Percentiles rank a stretch among this genome's conserved stretches.
These are phyloP conservation scores for Sebastiscus albofasciatus DNA, from an alignment of 2,797 vertebrate species.

Conservation along the genomic window DNA sequence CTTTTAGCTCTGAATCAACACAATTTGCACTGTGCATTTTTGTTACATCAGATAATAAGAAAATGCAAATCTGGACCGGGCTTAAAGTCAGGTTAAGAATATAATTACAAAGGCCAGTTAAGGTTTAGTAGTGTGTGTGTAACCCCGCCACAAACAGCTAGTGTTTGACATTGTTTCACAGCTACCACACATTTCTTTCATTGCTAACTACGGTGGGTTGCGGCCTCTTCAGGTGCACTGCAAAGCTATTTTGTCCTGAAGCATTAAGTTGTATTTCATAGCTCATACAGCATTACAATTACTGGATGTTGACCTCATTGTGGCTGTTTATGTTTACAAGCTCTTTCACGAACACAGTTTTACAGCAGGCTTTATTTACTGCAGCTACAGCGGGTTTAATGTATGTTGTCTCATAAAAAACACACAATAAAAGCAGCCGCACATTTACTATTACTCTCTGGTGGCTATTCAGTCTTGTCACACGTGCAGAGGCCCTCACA, in stretches of 20 bases:
- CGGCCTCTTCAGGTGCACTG: slow-evolving; percentile 35
- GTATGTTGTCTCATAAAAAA: slow-evolving; percentile 84
- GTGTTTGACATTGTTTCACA: neutral
- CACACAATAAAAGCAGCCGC: slow-evolving; percentile 77
- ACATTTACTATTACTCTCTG: slow-evolving; percentile 80
- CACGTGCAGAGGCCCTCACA: slow-evolving; percentile 54
- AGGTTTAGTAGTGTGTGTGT: neutral
- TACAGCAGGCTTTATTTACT: slow-evolving; percentile 83
- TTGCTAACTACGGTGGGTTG: neutral
- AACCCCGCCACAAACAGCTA: neutral
- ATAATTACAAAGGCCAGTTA: slow-evolving; percentile 3
- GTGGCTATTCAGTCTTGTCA: slow-evolving; percentile 74
- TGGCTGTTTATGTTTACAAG: slow-evolving; percentile 84
- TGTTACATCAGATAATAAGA: neutral
- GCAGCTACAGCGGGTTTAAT: slow-evolving; percentile 80
- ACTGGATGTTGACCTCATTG: slow-evolving; percentile 80
- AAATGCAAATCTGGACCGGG: neutral
- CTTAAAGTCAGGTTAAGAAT: neutral
- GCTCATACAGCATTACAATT: slow-evolving; percentile 69
- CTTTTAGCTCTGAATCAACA: neutral
- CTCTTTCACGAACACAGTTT: slow-evolving; percentile 78
- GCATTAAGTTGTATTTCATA: slow-evolving; percentile 71
- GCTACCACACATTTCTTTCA: slow-evolving; percentile 5
- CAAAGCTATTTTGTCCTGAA: slow-evolving; percentile 47
- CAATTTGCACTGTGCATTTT: neutral